These are phyloP conservation scores for Mareca strepera DNA, from an alignment of 2,797 vertebrate species.

Conservation along the genomic window DNA sequence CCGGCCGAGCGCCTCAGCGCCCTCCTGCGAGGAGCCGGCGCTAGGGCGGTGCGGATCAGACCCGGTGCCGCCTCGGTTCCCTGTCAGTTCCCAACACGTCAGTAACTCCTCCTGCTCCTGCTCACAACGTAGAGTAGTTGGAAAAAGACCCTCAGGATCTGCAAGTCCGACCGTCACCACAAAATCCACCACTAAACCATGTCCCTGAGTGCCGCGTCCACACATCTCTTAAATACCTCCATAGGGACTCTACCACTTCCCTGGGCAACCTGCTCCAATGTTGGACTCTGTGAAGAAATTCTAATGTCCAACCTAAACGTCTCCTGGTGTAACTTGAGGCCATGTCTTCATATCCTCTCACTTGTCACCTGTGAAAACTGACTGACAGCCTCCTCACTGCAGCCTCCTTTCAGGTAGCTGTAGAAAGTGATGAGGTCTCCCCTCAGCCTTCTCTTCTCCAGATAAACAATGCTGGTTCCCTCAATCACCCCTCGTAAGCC, in stretches of 20 bases:
- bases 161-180: no score
- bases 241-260: background rate
- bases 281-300: background rate
- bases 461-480: background rate
- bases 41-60: no score
- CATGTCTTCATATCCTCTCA: no score
- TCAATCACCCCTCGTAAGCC: background rate
- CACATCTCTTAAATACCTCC: background rate
- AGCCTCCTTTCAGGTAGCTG: background rate
- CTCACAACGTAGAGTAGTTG: accelerated
- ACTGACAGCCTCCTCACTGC: no score
- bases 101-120: no score
- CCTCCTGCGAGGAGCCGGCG: no score
- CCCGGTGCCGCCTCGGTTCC: no score
- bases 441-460: background rate
- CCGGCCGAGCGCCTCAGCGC: no score
- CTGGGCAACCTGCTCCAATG: background rate
- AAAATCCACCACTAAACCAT: no score
- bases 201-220: background rate
- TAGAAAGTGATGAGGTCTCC: background rate
- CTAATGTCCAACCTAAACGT: background rate
- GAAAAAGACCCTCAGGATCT: no score
- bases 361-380: background rate
- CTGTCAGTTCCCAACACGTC: no score
- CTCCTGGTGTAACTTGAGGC: background rate